phyloP scores from a whole-genome alignment of 2,888 invertebrate genomes.

The Laspeyria flexula region DNA sequence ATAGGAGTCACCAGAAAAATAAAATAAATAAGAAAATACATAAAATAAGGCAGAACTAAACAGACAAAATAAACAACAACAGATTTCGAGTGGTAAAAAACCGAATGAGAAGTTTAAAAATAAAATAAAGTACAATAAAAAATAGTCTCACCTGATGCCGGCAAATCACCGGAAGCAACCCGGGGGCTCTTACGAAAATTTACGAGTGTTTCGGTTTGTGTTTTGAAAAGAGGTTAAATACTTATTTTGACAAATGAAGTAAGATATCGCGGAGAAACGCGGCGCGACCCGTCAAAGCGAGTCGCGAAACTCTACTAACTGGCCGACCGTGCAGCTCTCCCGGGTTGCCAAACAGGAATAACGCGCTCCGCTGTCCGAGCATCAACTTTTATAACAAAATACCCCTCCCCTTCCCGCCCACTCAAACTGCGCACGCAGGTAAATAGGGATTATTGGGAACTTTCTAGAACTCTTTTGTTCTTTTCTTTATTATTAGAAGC shows the following conservation, averaged over 20 bases:
- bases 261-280: background rate
- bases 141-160: constrained; percentile 1
- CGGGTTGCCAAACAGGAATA: constrained; percentile 6
- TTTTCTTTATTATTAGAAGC: too few relatives aligned
- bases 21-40: background rate
- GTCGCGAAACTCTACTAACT: constrained; percentile 2
- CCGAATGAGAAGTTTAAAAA: constrained; percentile 2
- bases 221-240: constrained; percentile 13
- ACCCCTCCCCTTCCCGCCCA: background rate
- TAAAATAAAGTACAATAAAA: background rate
- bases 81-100: constrained; percentile 1
- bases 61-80: background rate
- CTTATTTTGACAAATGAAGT: constrained; percentile 11
- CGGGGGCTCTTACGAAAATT: background rate
- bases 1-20: too few relatives aligned
- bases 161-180: background rate
- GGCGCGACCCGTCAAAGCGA: constrained; percentile 1
- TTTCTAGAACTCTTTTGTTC: too few relatives aligned
- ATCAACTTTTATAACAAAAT: background rate
- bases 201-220: background rate
- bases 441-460: too few relatives aligned
- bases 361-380: background rate
- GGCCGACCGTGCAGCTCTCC: constrained; percentile 6
- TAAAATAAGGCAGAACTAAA: background rate
- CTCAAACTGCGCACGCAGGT: too few relatives aligned